Base-by-base conservation (phyloP, 2,113 vertebrate genomes). In the Serinus canaria region DNA sequence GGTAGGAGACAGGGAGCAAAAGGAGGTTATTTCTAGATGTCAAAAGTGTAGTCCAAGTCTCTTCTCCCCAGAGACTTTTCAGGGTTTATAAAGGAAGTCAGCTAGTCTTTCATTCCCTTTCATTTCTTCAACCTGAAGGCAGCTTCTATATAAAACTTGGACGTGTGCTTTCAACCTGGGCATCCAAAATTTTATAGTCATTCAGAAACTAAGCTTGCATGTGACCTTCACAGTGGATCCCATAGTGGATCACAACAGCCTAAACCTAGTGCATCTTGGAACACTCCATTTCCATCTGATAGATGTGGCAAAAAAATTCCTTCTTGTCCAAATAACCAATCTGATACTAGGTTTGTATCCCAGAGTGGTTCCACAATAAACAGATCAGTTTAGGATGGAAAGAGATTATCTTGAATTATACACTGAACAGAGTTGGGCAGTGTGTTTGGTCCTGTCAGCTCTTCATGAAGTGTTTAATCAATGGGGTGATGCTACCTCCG, bases 11-110 rank as follows among this genome's bases (percentile, higher is more conserved):
- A 88, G 46, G 21, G 90, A 88, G n/a, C 21, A 43, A 94, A 46
- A 81, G 31, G 35, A 78, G 82, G 58, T 89, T 93, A 53, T 90
- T 97, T 92, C 76, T 97, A 64, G 27, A 58, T 75, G n/a, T 63
- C 17, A 16, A 23, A 81, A 94, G 55, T 15, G 8, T 63, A 39
- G 52, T 62, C 31, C 33, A 78, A 72, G 47, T 53, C 30, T 74
- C 39, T 90, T 50, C 58, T 81, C 68, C 59, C 59, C 41, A 56
- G 35, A 68, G 89, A 73, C 25, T 84, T 68, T 72, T 39, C 81
- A 87, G 56, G 47, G 44, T 60, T 86, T 89, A 58, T 87, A 88
- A 94, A 79, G 69, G 63, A 91, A 95, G 66, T 66, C 47, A 67
- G 49, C 53, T 86, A 67, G 31, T 77, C 46, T 62, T 88, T 83